phyloP scores from a whole-genome alignment of 2,113 vertebrate genomes.

The Coracopsis vasa region DNA sequence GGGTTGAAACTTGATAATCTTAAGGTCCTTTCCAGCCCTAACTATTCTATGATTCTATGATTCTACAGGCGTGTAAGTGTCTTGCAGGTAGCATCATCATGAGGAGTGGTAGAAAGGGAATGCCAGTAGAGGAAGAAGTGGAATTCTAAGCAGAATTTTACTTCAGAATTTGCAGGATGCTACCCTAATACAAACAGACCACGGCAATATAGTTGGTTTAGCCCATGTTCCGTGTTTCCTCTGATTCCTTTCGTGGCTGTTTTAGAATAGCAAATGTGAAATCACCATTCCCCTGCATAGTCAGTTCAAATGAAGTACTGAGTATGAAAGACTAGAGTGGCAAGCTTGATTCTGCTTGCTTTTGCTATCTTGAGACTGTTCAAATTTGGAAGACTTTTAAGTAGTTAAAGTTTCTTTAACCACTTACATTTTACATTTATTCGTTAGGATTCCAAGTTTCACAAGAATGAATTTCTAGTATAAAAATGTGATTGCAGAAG shows the following conservation, averaged over 20 bases:
- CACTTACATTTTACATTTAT: background rate
- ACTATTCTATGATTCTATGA: too few relatives aligned
- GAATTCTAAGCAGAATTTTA: background rate
- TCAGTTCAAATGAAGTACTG: background rate
- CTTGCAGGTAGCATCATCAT: background rate
- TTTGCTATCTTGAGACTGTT: background rate
- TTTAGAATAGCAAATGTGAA: background rate
- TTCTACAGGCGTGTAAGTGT: background rate
- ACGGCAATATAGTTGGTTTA: background rate
- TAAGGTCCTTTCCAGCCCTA: too few relatives aligned
- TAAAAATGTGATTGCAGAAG: background rate
- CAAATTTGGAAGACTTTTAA: background rate
- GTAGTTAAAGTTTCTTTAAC: background rate
- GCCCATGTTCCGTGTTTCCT: background rate
- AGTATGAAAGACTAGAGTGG: background rate
- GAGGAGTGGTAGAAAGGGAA: background rate
- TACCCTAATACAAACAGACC: background rate
- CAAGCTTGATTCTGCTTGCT: background rate
- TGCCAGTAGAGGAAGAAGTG: background rate
- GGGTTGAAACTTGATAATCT: too few relatives aligned
- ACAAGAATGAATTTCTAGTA: background rate
- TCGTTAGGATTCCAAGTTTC: background rate
- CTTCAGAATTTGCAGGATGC: background rate
- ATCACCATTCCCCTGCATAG: background rate
- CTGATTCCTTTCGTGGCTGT: background rate